These are phyloP conservation scores for Lithobius niger DNA, from an alignment of 1,140 invertebrate genomes.

Conservation along the genomic window DNA sequence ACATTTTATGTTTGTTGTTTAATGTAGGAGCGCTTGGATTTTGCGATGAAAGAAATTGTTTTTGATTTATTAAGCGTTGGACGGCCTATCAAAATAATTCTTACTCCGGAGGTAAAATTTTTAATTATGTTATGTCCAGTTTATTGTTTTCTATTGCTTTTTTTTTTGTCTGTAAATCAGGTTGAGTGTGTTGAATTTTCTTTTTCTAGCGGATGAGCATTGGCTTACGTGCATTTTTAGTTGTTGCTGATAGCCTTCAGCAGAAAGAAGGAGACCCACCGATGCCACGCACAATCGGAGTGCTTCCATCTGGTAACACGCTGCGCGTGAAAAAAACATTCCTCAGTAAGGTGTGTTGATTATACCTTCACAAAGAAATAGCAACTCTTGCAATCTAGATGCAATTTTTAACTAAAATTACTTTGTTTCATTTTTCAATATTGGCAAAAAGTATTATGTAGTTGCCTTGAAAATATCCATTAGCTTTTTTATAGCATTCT, in stretches of 20 bases:
- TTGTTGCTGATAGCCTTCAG: slow-evolving; percentile 95
- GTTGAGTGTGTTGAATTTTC: neutral
- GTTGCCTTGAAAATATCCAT: no score
- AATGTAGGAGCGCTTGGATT: slow-evolving; percentile 76
- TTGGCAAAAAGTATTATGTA: no score
- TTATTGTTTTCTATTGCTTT: neutral
- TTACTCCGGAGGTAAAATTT: slow-evolving; percentile 69
- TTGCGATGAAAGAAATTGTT: slow-evolving; percentile 97
- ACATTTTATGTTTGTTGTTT: no score
- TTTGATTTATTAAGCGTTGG: slow-evolving; percentile 95
- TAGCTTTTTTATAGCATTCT: no score
- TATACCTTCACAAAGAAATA: no score
- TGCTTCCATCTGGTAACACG: slow-evolving; percentile 87
- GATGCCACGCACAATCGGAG: slow-evolving; percentile 88
- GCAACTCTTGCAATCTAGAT: no score
- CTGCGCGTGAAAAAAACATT: slow-evolving; percentile 92
- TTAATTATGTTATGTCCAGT: neutral
- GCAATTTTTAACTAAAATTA: no score
- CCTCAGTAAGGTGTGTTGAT: slow-evolving; percentile 54
- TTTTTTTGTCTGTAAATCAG: neutral
- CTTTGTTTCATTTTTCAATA: no score
- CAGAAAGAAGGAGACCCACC: slow-evolving; percentile 95
- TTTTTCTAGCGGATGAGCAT: slow-evolving; percentile 82
- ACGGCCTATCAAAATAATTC: slow-evolving; percentile 80
- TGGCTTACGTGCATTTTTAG: slow-evolving; percentile 87